Base-by-base conservation (phyloP, 2,888 invertebrate genomes). In the Mystacides longicornis region DNA sequence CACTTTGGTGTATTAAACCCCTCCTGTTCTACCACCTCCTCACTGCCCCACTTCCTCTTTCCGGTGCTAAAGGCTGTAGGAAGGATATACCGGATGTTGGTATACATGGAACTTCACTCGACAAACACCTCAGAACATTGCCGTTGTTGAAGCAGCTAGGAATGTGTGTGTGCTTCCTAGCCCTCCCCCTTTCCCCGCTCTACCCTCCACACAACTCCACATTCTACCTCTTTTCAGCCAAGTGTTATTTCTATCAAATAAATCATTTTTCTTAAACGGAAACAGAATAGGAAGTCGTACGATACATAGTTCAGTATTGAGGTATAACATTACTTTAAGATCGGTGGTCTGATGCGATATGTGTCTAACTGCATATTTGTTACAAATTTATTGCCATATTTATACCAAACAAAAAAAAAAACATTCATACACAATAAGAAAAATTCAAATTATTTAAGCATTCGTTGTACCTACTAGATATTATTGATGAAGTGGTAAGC, bases 51-150 rank as follows among this genome's bases (percentile, higher is more conserved):
- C 42, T 37, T 49, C 57, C 57, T 52, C 16, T 33, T 57, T 57
- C 57, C 57, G 53, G 57, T 46, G 57, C 57, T 57, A 57, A 57
- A 53, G 57, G 57, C 57, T 45, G 46, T 45, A 54, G 53, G 57
- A 57, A 57, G 57, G 33, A 57, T 46, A 42, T 23, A 22, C 53
- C 57, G 57, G 57, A 57, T 31, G 51, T 50, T 18, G 18, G 57
- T 46, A 53, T 57, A 53, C 49, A 51, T 42, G 51, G 51, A 37
- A 42, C 51, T 51, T 33, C 23, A 42, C 51, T 51, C 21, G 51
- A 33, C 51, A 51, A 51, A 51, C 51, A 51, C 51, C 51, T 23
- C 51, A 33, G 23, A 31, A 27, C 11, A 27, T 27, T 37, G 7
- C 16, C 7, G 14, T 16, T 3, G 14, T 3, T 16, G 14, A 37